A percentile compares a stretch with the other conserved stretches of the same genome.
phyloP scores from a whole-genome alignment of 2,113 vertebrate genomes.

The Vicugna pacos region DNA sequence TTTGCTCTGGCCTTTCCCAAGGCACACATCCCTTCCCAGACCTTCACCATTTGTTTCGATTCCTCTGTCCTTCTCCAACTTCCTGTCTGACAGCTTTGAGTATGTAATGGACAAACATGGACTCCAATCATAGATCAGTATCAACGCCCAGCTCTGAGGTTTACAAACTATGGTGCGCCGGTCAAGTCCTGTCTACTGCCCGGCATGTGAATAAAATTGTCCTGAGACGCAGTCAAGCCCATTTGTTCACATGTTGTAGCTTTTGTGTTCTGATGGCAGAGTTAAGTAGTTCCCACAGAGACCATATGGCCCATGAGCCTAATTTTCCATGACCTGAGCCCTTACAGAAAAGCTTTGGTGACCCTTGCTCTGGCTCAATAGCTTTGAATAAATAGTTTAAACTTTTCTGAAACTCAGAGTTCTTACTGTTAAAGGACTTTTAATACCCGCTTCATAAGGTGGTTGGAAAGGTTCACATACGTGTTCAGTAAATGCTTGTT shows the following conservation, averaged over 20 bases:
- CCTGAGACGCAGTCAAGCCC: neutral
- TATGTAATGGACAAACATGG: neutral
- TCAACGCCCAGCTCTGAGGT: neutral
- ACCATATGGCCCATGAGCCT: accelerated
- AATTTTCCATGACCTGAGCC: neutral
- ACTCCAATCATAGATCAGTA: neutral
- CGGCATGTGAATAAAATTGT: neutral
- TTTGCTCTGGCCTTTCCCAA: neutral
- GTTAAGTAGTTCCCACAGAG: neutral
- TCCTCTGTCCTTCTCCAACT: neutral
- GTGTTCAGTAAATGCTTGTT: neutral
- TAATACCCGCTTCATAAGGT: neutral
- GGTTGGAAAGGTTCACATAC: neutral
- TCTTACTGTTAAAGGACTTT: neutral
- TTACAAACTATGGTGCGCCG: neutral
- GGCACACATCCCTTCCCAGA: neutral
- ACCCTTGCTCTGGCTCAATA: neutral
- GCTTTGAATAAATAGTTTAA: neutral
- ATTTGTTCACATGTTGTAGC: neutral
- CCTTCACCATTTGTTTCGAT: neutral
- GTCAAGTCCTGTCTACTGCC: neutral
- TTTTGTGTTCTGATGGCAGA: neutral
- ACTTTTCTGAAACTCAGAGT: neutral
- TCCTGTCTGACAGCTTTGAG: neutral
- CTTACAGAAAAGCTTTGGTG: neutral